phyloP scores from a whole-genome alignment of 2,888 invertebrate species.

The Myopa tessellatipennis region DNA sequence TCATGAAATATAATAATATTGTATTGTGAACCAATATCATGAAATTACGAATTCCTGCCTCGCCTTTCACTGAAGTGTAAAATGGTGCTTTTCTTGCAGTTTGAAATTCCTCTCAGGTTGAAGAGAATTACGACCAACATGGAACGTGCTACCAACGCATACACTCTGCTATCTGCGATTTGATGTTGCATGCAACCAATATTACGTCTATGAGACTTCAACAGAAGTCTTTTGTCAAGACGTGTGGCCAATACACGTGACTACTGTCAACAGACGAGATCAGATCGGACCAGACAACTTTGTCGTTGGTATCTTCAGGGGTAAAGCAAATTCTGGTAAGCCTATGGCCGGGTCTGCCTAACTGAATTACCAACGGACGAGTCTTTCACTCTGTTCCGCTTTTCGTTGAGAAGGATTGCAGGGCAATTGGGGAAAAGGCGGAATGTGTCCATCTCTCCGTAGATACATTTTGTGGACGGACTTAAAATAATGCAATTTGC shows the following conservation, averaged over 20 bases:
- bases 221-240: neutral
- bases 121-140: neutral
- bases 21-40: no score
- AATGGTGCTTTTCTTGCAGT: no score
- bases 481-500: neutral
- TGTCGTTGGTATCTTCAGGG: neutral
- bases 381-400: neutral
- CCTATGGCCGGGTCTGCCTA: neutral
- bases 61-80: no score
- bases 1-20: no score
- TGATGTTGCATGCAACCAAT: conserved; percentile 8
- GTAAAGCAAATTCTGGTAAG: conserved; percentile 9
- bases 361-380: conserved; percentile 27
- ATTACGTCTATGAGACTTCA: conserved; percentile 17
- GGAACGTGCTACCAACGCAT: neutral
- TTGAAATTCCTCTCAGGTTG: neutral
- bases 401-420: conserved; percentile 44
- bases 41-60: no score
- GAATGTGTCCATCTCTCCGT: conserved; percentile 51
- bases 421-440: conserved; percentile 47
- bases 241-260: neutral
- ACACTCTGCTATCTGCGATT: no score
- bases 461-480: neutral
- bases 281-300: neutral
- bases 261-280: neutral